phyloP scores from a whole-genome alignment of 2,113 vertebrate species.

The Turdus rufiventris region DNA sequence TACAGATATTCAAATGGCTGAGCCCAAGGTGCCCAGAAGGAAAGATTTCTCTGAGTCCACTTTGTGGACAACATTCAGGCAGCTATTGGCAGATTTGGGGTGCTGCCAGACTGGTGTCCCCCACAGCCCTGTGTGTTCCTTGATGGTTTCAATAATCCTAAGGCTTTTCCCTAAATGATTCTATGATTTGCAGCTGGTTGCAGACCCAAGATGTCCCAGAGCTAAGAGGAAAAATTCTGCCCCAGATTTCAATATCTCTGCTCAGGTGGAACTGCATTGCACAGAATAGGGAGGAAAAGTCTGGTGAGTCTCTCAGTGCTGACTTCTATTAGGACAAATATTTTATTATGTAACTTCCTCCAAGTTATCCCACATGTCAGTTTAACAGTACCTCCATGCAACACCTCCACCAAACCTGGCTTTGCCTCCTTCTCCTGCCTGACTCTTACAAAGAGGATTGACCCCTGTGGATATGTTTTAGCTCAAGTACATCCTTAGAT shows the following conservation, averaged over 20 bases:
- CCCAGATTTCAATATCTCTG: neutral
- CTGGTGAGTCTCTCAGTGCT: rapidly evolving
- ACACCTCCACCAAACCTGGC: neutral
- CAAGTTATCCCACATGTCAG: neutral
- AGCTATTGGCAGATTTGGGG: neutral
- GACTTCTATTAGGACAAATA: neutral
- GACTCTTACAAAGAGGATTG: too few relatives aligned
- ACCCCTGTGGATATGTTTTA: neutral
- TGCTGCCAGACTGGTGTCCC: neutral
- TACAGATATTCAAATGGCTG: neutral
- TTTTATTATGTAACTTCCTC: neutral
- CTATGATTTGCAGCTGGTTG: neutral
- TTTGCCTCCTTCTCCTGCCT: neutral
- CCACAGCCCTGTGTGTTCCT: neutral
- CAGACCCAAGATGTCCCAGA: neutral
- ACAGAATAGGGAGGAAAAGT: neutral
- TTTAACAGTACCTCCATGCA: neutral
- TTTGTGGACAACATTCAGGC: neutral
- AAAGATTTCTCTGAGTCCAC: neutral
- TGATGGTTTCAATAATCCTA: neutral
- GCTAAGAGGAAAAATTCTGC: neutral
- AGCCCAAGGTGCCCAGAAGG: neutral
- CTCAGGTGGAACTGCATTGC: neutral
- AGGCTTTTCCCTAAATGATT: neutral
- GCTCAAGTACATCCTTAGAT: neutral